phyloP scores from a whole-genome alignment of 1,140 invertebrate genomes.

The Ephestia elutella region DNA sequence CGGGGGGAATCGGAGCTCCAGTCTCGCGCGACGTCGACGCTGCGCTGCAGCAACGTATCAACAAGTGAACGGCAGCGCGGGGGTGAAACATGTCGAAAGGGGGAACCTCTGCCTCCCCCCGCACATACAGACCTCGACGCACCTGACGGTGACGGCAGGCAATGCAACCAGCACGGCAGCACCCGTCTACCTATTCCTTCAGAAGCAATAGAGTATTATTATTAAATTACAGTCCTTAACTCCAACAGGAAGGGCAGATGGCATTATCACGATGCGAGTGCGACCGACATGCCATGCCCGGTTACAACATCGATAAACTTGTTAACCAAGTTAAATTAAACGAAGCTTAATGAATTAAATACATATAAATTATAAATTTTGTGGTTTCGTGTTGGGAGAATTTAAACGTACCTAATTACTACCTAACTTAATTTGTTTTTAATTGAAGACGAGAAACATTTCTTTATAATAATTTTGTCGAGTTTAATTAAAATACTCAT shows the following conservation, averaged over 20 bases:
- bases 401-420: no score
- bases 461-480: no score
- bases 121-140: constrained; percentile 26
- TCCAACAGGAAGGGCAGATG: constrained; percentile 55
- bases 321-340: not conserved
- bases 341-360: no score
- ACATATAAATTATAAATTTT: no score
- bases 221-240: constrained; percentile 5
- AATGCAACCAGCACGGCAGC: constrained; percentile 39
- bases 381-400: no score
- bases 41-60: constrained; percentile 64
- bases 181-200: not conserved
- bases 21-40: constrained; percentile 41
- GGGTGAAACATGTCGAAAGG: constrained; percentile 37
- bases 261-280: constrained; percentile 41
- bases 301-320: constrained; percentile 1
- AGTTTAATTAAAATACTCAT: no score
- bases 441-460: no score
- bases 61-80: constrained; percentile 67
- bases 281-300: constrained; percentile 8
- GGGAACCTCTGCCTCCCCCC: constrained; percentile 32
- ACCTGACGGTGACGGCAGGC: constrained; percentile 56
- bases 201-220: constrained; percentile 2
- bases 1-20: constrained; percentile 40
- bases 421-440: not conserved